Evolutionary conservation across 1,140 invertebrate genomes (phyloP).

Genomic region (Drosophila insularis): DNA sequence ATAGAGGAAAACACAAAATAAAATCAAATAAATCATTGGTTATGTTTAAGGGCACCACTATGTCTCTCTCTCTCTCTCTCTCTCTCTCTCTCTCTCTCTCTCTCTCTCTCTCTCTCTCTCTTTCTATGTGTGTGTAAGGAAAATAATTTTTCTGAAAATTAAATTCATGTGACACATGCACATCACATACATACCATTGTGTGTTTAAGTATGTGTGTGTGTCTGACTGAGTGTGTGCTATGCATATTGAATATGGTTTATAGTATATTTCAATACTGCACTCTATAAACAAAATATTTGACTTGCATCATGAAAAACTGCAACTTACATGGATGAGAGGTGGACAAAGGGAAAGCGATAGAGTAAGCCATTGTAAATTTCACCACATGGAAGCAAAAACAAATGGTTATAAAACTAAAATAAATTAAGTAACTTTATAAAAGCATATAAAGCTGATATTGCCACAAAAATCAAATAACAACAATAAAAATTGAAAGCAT

Average conservation of each 20-base stretch:
- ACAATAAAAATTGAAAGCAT: neutral
- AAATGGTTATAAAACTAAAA: constrained; percentile 30
- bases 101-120: neutral
- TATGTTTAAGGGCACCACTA: neutral
- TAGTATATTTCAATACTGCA: constrained; percentile 31
- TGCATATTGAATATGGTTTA: constrained; percentile 31
- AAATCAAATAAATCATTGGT: constrained; percentile 12
- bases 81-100: neutral
- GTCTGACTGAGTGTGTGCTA: constrained; percentile 8
- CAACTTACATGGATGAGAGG: neutral
- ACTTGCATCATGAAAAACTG: constrained; percentile 24
- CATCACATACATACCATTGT: constrained; percentile 10
- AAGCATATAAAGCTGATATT: neutral
- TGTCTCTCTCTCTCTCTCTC: neutral
- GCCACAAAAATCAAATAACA: neutral
- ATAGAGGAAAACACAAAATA: neutral
- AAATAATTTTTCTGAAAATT: constrained; percentile 40
- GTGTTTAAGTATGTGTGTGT: constrained; percentile 15
- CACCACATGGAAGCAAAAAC: constrained; percentile 14
- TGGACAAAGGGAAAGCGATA: neutral
- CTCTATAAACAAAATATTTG: constrained; percentile 6
- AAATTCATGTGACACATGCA: constrained; percentile 39
- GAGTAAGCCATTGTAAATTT: constrained; percentile 24
- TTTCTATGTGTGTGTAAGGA: constrained; percentile 6
- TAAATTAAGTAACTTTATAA: constrained; percentile 1